Conservation (phyloP, 2,113 vertebrate genomes). For the Cynoglossus semilaevis region DNA sequence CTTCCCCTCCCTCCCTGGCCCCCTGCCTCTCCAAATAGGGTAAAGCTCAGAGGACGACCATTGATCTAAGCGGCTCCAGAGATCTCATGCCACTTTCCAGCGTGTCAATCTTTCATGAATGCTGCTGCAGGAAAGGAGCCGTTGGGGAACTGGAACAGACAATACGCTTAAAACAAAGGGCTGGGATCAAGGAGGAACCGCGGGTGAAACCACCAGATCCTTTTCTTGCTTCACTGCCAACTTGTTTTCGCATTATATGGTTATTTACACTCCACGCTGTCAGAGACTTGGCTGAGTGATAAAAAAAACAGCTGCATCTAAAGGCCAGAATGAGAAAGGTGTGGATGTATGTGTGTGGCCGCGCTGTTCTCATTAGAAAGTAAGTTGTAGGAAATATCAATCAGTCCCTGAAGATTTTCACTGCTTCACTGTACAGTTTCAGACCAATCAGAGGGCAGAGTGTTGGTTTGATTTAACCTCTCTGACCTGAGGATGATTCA, state of each 20-base stretch:
- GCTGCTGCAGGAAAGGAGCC: conserved; percentile 53
- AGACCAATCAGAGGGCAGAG: too few relatives aligned
- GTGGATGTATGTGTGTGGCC: neutral
- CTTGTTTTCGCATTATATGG: conserved; percentile 50
- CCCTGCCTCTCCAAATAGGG: conserved; percentile 37
- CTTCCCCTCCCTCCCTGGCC: conserved; percentile 47
- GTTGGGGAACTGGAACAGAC: conserved; percentile 47
- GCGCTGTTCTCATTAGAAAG: conserved; percentile 6
- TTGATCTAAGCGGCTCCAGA: conserved; percentile 63
- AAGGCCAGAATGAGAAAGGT: conserved; percentile 13
- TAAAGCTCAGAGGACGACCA: conserved; percentile 56
- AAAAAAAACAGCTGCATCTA: conserved; percentile 31
- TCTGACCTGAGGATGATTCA: neutral
- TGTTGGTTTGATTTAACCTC: too few relatives aligned
- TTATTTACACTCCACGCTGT: conserved; percentile 41
- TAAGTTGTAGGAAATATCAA: conserved; percentile 16
- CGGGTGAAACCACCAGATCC: conserved; percentile 11
- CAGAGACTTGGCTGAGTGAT: conserved; percentile 33
- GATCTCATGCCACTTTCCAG: conserved; percentile 58
- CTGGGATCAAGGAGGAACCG: conserved; percentile 18
- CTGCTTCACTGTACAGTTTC: neutral
- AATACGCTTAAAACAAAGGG: conserved; percentile 50
- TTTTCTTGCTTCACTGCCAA: conserved; percentile 23
- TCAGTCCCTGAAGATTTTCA: conserved; percentile 8
- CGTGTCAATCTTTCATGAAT: conserved; percentile 66